Evolutionary conservation across 1,140 invertebrate genomes (phyloP), one percentile per base, ranked within the genome.

Genomic region (Magallana angulata): DNA sequence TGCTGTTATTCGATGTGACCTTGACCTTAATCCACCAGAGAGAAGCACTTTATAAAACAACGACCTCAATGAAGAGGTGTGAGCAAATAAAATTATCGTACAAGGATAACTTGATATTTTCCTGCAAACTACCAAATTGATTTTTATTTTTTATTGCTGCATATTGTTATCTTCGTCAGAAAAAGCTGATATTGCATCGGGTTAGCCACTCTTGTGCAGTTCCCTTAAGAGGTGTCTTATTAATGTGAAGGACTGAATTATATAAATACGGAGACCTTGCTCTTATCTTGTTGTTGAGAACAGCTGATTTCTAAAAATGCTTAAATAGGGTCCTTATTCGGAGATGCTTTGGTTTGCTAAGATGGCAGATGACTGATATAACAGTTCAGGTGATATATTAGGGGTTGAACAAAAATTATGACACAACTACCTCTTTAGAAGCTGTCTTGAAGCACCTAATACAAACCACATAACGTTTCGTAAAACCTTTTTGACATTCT

Each of bases 221-320:
- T 76, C 68, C 68, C 12, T 76, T 76, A 36, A 76, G 36, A 76
- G 18, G 18, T 76, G 68, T 4, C 24, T 76, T 14, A 76, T 76
- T 24, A 76, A 76, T 48, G 36, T 48, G 3, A 11, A 76, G 68
- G 24, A 76, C 12, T 12, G 30, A 30, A 24, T 24, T 24, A 24
- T 24, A 24, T 24, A 24, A 24, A 76, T 30, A 76, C 18, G 30
- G 18, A 30, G 11, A 18, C 12, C 36, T 30, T 30, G 24, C 68
- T 12, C 68, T 76, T 76, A 30, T 30, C 9, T 9, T 76, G 68
- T 76, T 76, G 68, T 30, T 30, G 14, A 76, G 30, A 76, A 30
- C 68, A 76, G 18, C 68, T 76, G 68, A 76, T 12, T 76, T 76
- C 60, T 30, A 76, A 12, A 24, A 76, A 76, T n/a, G n/a, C n/a